Conservation (phyloP, 92 coral and sea anemone genomes). For the Actinernus sp. region DNA sequence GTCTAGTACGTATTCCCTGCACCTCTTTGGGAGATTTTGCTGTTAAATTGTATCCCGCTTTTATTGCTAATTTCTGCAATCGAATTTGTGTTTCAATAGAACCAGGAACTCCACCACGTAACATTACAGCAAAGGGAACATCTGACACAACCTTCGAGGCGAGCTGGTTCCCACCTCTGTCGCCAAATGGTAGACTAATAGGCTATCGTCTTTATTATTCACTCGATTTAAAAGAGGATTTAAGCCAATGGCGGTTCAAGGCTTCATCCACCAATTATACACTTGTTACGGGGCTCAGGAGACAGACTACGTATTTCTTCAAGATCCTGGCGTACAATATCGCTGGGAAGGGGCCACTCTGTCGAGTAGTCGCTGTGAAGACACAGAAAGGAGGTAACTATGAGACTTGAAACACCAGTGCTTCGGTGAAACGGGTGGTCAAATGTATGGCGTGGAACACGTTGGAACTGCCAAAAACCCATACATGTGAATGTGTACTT, state of each 20-base stretch:
- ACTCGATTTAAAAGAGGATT: conserved; percentile 48
- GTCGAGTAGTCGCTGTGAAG: conserved; percentile 77
- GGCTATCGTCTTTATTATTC: conserved; percentile 81
- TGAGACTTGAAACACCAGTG: too few relatives aligned
- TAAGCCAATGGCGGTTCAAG: conserved; percentile 57
- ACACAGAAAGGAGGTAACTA: conserved; percentile 90
- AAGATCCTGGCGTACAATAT: conserved; percentile 64
- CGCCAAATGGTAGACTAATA: conserved; percentile 75
- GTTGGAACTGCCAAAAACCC: too few relatives aligned
- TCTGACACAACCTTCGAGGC: conserved; percentile 78
- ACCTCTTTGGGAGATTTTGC: too few relatives aligned
- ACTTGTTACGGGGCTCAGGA: conserved; percentile 40
- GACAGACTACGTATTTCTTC: conserved; percentile 68
- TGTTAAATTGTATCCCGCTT: too few relatives aligned
- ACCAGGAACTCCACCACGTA: conserved; percentile 85
- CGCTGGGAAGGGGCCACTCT: conserved; percentile 80
- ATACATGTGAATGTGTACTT: too few relatives aligned
- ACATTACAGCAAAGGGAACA: conserved; percentile 68
- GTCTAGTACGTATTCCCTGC: too few relatives aligned
- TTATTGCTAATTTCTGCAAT: too few relatives aligned
- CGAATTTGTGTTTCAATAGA: too few relatives aligned
- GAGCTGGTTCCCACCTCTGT: conserved; percentile 85
- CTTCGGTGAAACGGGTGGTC: too few relatives aligned
- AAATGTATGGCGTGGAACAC: too few relatives aligned
- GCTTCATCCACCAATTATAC: conserved; percentile 63